These are phyloP conservation scores for Prionace glauca DNA, from an alignment of 2,797 vertebrate genomes.

Conservation along the genomic window DNA sequence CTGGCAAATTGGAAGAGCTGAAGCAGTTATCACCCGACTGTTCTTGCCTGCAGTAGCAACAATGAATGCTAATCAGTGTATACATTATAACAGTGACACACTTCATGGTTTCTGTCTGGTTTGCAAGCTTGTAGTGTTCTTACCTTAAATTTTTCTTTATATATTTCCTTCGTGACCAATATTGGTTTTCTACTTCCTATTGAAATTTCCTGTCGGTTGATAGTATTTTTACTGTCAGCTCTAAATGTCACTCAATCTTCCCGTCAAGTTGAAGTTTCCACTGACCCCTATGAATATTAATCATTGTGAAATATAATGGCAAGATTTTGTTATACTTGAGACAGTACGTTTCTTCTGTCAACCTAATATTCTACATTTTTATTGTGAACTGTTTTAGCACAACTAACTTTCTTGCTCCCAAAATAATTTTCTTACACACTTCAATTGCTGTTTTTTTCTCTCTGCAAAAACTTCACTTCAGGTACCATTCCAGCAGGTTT, in stretches of 20 bases:
- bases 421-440: background rate
- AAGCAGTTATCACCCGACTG: constrained; percentile 57
- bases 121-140: constrained; percentile 24
- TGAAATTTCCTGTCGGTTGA: constrained; percentile 50
- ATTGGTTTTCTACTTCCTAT: constrained; percentile 43
- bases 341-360: background rate
- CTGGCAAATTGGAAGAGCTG: constrained; percentile 63
- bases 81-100: background rate
- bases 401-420: background rate
- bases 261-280: constrained; percentile 51
- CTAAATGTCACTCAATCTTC: constrained; percentile 55
- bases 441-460: background rate
- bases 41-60: background rate
- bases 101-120: constrained; percentile 41
- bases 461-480: background rate
- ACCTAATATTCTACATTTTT: background rate
- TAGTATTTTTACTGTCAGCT: constrained; percentile 48
- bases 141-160: constrained; percentile 56
- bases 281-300: constrained; percentile 42
- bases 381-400: background rate
- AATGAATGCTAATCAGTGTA: constrained; percentile 8
- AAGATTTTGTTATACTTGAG: background rate
- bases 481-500: background rate
- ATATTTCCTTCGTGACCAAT: constrained; percentile 47
- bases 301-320: constrained; percentile 17